Base-by-base conservation (phyloP, 2,113 vertebrate species). In the Acanthochromis polyacanthus region DNA sequence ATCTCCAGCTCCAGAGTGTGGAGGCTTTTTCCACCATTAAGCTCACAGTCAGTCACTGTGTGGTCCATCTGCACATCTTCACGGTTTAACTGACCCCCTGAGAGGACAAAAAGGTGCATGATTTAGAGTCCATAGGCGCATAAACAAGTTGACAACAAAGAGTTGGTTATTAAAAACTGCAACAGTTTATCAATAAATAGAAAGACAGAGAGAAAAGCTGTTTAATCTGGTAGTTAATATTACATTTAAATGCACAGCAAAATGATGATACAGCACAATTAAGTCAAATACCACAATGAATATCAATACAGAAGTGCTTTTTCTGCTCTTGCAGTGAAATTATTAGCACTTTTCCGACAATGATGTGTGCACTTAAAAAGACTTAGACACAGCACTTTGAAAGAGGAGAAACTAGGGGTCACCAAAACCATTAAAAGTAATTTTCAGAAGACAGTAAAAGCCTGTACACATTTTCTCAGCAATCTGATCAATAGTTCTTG, bases 1-100 rank as follows among this genome's bases (percentile, higher is more conserved):
- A 99, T 99, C 93, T 99, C 97, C 91, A 99, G 82, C 91, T 99
- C 98, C 87, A 99, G 91, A 5, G 96, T 94, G 81, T 99, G 97
- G 62, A 98, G 82, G 80, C 94, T 98, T 71, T 97, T 98, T 62
- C 96, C 96, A 20, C 95, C 95, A 66, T 95, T 95, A 68, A 97
- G 96, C 70, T 99, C 98, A 4, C 94, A 95, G 83, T 99, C 97
- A 56, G 96, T 96, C 94, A 97, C 95, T 10, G 96, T 88, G 52
- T 96, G 88, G 75, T 98, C 96, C 95, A 96, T 96, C 69, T 97
- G 93, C 2, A 95, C 95, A 80, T 99, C 97, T 53, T 99, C 98
- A 75, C 95, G 95, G 22, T 95, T 97, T 89, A 96, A 93, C 82
- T 97, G 96, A 89, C 96, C 97, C 78, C 96, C 98, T 99, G 95